Conservation (phyloP, 2,113 vertebrate genomes). For the Circaetus gallicus region DNA sequence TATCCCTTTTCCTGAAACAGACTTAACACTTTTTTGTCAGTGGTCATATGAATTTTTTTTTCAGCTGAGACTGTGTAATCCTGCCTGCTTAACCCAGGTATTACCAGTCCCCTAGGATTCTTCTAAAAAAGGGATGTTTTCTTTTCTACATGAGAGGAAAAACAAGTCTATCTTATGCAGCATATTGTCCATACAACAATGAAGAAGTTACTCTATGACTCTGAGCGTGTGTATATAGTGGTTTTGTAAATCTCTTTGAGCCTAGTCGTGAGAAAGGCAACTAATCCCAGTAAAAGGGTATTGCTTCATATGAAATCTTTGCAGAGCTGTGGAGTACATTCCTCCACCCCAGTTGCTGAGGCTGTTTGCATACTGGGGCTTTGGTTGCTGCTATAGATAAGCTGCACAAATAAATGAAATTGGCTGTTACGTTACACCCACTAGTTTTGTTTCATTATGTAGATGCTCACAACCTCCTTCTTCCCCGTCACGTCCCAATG, state of each 20-base stretch:
- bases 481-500: fast-evolving
- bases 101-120: not conserved
- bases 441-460: not conserved
- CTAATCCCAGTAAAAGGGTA: not conserved
- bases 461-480: not conserved
- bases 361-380: not conserved
- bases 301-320: not conserved
- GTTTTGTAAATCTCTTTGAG: slow-evolving; percentile 5
- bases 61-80: not conserved
- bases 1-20: not conserved
- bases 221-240: not conserved
- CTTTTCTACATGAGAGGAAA: not conserved
- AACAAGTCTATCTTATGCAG: not conserved
- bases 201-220: not conserved
- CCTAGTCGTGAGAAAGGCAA: not conserved
- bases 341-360: not conserved
- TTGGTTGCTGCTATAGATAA: not conserved
- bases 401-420: not conserved
- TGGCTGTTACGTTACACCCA: not conserved
- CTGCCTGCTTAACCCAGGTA: not conserved
- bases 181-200: not conserved
- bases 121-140: not conserved
- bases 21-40: not conserved
- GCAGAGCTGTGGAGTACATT: not conserved
- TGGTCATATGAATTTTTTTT: not conserved